Evolutionary conservation across 2,797 vertebrate species (phyloP).

Genomic region (Acipenser oxyrinchus): DNA sequence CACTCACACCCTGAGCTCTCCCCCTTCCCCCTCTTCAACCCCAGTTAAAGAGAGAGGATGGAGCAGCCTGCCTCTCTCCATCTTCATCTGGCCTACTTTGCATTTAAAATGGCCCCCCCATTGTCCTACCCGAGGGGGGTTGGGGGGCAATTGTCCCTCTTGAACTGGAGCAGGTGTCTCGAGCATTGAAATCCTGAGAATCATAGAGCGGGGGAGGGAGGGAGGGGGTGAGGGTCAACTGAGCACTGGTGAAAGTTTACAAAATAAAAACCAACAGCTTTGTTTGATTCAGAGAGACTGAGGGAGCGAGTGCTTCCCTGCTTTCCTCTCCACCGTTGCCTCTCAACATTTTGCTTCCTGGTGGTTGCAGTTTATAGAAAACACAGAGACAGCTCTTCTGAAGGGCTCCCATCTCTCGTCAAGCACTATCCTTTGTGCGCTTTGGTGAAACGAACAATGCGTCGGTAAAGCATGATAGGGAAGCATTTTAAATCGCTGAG

Average conservation of each 20-base stretch:
- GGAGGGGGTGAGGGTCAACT: background rate
- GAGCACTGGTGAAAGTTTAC: background rate
- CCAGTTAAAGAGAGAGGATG: background rate
- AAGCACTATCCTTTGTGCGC: background rate
- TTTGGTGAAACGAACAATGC: too few relatives aligned
- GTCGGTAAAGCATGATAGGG: too few relatives aligned
- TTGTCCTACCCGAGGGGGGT: background rate
- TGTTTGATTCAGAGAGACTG: background rate
- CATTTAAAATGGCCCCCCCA: constrained; percentile 6
- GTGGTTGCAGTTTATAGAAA: background rate
- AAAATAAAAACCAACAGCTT: background rate
- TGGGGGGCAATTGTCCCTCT: background rate
- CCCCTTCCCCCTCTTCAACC: background rate
- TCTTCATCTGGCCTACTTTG: background rate
- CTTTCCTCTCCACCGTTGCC: background rate
- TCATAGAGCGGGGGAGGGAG: background rate
- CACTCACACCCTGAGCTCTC: background rate
- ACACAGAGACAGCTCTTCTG: background rate
- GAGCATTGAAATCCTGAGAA: background rate
- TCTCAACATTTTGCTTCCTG: background rate
- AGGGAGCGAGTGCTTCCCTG: background rate
- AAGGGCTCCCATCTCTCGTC: background rate
- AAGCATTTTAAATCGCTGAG: too few relatives aligned
- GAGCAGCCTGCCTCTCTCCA: background rate
- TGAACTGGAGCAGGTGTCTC: constrained; percentile 4